These are phyloP conservation scores for Globodera rostochiensis DNA, from an alignment of 1,140 invertebrate genomes.

Conservation along the genomic window DNA sequence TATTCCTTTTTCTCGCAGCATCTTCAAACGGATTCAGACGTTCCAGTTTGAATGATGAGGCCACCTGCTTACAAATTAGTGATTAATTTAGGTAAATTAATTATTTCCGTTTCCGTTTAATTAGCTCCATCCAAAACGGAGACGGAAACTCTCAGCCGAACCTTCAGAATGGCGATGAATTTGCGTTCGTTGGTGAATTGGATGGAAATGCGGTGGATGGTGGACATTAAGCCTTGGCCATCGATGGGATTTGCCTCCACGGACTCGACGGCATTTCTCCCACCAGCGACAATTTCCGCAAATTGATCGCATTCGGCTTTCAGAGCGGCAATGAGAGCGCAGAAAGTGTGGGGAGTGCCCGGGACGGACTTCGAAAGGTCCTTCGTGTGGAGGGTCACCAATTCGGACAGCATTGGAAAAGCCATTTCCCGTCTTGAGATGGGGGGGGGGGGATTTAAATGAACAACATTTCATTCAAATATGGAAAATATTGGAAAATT, in stretches of 20 bases:
- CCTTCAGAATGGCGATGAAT: slow-evolving; percentile 22
- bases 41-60: slow-evolving; percentile 15
- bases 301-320: not conserved
- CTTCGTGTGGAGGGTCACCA: not conserved
- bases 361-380: slow-evolving; percentile 23
- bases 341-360: slow-evolving; percentile 18
- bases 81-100: not conserved
- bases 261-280: slow-evolving; percentile 2
- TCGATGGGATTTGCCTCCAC: slow-evolving; percentile 22
- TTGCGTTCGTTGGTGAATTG: not conserved
- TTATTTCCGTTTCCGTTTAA: not conserved
- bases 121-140: too few species aligned
- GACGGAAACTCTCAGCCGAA: not conserved
- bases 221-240: slow-evolving; percentile 25
- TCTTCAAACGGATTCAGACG: slow-evolving; percentile 19
- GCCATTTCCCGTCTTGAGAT: slow-evolving; percentile 6
- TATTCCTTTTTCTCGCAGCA: not conserved
- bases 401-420: slow-evolving; percentile 3
- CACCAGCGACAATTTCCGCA: not conserved
- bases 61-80: not conserved
- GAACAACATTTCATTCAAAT: too few species aligned
- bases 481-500: too few species aligned
- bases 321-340: slow-evolving; percentile 3
- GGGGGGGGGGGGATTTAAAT: too few species aligned
- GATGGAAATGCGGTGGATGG: slow-evolving; percentile 11